These are phyloP conservation scores for Melanerpes formicivorus DNA, from an alignment of 2,113 vertebrate genomes.

Conservation along the genomic window DNA sequence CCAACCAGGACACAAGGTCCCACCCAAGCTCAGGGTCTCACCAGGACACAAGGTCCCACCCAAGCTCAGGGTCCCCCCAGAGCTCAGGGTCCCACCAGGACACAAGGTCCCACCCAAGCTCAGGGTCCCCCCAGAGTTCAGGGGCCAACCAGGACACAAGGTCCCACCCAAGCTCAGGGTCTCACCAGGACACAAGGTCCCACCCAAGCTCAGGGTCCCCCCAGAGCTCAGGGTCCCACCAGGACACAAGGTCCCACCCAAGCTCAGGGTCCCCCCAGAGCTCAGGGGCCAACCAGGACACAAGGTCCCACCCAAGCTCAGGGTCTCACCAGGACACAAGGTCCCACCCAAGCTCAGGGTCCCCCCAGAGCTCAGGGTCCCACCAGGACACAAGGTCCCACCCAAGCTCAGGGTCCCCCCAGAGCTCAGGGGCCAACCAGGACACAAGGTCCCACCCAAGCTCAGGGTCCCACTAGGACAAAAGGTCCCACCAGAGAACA, in stretches of 20 bases:
- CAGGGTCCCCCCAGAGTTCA: not conserved
- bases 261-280: not conserved
- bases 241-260: too few species aligned
- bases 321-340: not conserved
- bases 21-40: not conserved
- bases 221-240: not conserved
- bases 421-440: not conserved
- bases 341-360: not conserved
- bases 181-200: too few species aligned
- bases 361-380: not conserved
- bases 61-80: not conserved
- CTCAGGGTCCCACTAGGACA: too few species aligned
- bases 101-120: not conserved
- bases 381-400: fast-evolving
- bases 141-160: not conserved
- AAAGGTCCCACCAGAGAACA: not conserved
- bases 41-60: not conserved
- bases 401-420: not conserved
- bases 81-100: fast-evolving
- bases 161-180: fast-evolving
- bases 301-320: not conserved
- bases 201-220: too few species aligned
- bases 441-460: too few species aligned
- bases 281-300: not conserved
- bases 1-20: not conserved